phyloP scores from a whole-genome alignment of 2,888 invertebrate genomes.

The Litoditis marina region DNA sequence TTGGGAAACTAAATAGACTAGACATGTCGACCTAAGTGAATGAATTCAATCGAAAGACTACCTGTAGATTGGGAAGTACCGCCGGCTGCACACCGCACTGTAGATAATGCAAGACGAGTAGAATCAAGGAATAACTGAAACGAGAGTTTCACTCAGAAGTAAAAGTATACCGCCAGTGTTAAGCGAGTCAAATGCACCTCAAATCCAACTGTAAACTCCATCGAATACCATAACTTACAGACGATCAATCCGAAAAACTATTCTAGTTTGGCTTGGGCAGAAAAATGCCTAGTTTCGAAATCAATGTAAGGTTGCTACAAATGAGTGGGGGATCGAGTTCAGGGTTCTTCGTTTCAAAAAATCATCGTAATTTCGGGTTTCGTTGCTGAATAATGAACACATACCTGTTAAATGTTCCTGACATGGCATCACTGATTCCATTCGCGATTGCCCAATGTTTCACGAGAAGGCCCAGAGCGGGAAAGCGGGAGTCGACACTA shows the following conservation, averaged over 20 bases:
- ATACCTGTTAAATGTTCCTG: conserved; percentile 57
- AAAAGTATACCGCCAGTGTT: neutral
- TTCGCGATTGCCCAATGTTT: conserved; percentile 60
- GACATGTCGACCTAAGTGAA: too few species aligned
- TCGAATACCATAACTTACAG: neutral
- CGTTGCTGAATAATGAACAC: neutral
- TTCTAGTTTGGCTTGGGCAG: too few species aligned
- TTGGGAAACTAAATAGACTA: neutral
- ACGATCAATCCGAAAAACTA: too few species aligned
- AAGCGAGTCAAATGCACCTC: too few species aligned
- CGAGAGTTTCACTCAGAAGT: neutral
- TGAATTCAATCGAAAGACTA: conserved; percentile 6
- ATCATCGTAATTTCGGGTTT: too few species aligned
- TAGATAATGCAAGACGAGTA: conserved; percentile 59
- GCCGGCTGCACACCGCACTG: conserved; percentile 53
- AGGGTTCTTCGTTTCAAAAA: too few species aligned
- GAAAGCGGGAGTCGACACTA: conserved; percentile 55
- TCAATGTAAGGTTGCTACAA: too few species aligned
- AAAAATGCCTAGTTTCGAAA: too few species aligned
- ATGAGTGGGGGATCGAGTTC: too few species aligned
- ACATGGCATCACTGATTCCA: conserved; percentile 49
- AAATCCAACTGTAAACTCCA: conserved; percentile 1
- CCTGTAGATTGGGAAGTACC: conserved; percentile 58
- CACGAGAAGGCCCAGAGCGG: conserved; percentile 51
- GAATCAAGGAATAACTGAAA: conserved; percentile 56